A percentile compares a stretch with the other conserved stretches of the same genome.
Evolutionary conservation across 1,140 invertebrate genomes (phyloP).

Genomic region (Papilio helenus): DNA sequence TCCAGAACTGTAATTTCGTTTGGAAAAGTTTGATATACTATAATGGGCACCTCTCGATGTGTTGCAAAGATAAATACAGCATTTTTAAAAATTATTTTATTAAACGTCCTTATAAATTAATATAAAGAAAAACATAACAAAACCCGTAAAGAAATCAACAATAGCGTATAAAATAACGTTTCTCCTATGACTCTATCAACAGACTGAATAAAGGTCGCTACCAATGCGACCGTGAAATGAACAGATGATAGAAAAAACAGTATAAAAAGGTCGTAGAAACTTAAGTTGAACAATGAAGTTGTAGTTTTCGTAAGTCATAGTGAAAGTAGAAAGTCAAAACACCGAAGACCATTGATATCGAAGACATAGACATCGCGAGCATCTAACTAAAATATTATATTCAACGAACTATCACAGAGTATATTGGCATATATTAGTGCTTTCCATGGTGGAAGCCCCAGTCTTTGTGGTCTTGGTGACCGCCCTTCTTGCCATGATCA

Average conservation of each 20-base stretch:
- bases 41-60: neutral
- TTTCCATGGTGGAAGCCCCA: slow-evolving; percentile 79
- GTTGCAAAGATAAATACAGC: neutral
- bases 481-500: slow-evolving; percentile 74
- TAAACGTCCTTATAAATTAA: slow-evolving; percentile 46
- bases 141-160: slow-evolving; percentile 49
- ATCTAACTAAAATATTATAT: slow-evolving; percentile 46
- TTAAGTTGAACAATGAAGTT: slow-evolving; percentile 4
- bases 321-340: slow-evolving; percentile 10
- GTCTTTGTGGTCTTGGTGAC: slow-evolving; percentile 70
- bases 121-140: slow-evolving; percentile 52
- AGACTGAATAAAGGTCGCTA: neutral
- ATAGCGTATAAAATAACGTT: slow-evolving; percentile 41
- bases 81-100: slow-evolving; percentile 32
- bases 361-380: neutral
- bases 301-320: slow-evolving; percentile 24
- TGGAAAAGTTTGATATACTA: neutral
- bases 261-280: slow-evolving; percentile 7
- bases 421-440: slow-evolving; percentile 59
- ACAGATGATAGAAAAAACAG: slow-evolving; percentile 14
- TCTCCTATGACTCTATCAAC: slow-evolving; percentile 22
- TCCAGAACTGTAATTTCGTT: neutral
- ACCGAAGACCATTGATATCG: slow-evolving; percentile 11
- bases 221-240: slow-evolving; percentile 32
- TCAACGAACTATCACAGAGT: slow-evolving; percentile 64